A percentile compares a stretch with the other conserved stretches of the same genome.
Conservation (phyloP, 2,797 vertebrate species). For the Pelodytes ibericus region DNA sequence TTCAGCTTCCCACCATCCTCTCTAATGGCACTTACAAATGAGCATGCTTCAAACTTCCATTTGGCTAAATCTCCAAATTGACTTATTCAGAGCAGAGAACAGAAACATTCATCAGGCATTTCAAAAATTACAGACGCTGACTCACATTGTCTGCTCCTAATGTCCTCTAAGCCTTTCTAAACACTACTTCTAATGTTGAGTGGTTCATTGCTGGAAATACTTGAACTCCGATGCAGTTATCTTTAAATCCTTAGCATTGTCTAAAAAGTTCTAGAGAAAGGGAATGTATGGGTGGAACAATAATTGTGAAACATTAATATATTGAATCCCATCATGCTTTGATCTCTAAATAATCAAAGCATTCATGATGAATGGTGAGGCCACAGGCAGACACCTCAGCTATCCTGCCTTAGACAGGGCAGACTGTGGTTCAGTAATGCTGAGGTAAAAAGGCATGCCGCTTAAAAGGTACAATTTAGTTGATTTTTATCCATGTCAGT, state of each 20-base stretch:
- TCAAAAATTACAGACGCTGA: slow-evolving; percentile 56
- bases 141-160: slow-evolving; percentile 51
- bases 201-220: neutral
- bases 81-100: slow-evolving; percentile 51
- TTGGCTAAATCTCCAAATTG: slow-evolving; percentile 49
- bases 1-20: slow-evolving; percentile 27
- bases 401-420: too few relatives aligned
- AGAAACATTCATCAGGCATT: slow-evolving; percentile 55
- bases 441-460: too few relatives aligned
- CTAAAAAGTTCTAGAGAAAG: too few relatives aligned
- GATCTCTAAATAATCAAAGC: too few relatives aligned
- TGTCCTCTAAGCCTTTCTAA: slow-evolving; percentile 45
- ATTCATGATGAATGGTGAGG: too few relatives aligned
- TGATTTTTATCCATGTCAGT: too few relatives aligned
- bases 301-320: too few relatives aligned
- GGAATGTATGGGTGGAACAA: too few relatives aligned
- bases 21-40: slow-evolving; percentile 43
- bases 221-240: neutral
- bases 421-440: too few relatives aligned
- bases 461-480: too few relatives aligned
- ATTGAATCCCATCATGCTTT: too few relatives aligned
- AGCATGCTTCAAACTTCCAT: slow-evolving; percentile 40
- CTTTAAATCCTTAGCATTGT: neutral
- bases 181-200: slow-evolving; percentile 13
- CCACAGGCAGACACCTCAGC: too few relatives aligned